Base-by-base conservation (phyloP, 2,797 vertebrate genomes). In the Podargus strigoides region DNA sequence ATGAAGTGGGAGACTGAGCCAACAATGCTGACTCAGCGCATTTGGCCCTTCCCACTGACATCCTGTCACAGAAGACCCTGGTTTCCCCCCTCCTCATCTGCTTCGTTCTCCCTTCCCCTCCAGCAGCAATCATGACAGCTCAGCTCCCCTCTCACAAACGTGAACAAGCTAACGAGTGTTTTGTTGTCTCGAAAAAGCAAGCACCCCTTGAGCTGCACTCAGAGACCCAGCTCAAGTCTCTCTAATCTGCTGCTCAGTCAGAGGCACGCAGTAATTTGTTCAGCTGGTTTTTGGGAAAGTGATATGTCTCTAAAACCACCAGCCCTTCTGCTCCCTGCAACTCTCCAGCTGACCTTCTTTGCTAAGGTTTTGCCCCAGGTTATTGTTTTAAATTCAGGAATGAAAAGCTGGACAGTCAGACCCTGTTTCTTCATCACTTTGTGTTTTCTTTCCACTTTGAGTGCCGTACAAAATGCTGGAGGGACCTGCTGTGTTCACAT, bases 381-480 rank as follows among this genome's bases (percentile, higher is more conserved):
- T 84, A 83, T 92, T 92, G 81, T 78, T 95, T 91, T 83, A 83
- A 87, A 92, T 89, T 87, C 90, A 89, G 80, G 93, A 92, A 97
- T 87, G 82, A 94, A 72, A 85, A 94, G 39, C 37, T 66, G 82
- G 68, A 55, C 32, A 18, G 66, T 47, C 62, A 78, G 50, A 52
- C 11, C 18, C 14, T 44, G 21, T 89, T 95, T 93, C 78, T 93
- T 93, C 78, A 66, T 80, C 42, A 12, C 14, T 84, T 75, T 42
- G 27, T 89, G 68, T 89, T 96, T 94, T 89, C 81, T 90, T 95
- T 94, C 72, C 89, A 74, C 34, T 94, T 72, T 52, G 85, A 92
- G 68, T 2, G 0, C 53, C 52, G 66, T 49, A 66, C 46, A 92
- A 75, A 93, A 72, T 2, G 39, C 75, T 91, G 69, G 64, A 94